These are phyloP conservation scores for Hirtodrosophila alboralis DNA, from an alignment of 2,888 invertebrate genomes.

Conservation along the genomic window DNA sequence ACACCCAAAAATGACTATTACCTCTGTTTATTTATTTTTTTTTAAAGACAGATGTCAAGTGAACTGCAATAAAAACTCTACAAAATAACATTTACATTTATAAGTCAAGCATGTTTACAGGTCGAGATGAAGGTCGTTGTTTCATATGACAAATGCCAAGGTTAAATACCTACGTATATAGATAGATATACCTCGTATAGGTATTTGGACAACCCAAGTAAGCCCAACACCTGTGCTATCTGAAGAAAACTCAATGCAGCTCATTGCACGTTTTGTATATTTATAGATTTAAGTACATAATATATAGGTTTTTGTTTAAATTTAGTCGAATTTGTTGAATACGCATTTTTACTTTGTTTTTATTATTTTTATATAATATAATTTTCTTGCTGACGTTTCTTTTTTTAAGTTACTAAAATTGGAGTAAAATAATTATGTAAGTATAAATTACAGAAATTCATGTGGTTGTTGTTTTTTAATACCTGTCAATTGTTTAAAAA, in stretches of 20 bases:
- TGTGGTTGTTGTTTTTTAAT: slow-evolving; percentile 13
- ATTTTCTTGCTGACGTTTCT: slow-evolving; percentile 45
- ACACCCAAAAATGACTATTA: too few relatives aligned
- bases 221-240: slow-evolving; percentile 9
- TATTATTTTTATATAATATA: slow-evolving; percentile 29
- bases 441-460: slow-evolving; percentile 72
- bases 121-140: slow-evolving; percentile 22
- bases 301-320: slow-evolving; percentile 42
- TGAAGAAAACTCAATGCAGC: slow-evolving; percentile 19
- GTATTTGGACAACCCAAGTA: too few relatives aligned
- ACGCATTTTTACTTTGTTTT: slow-evolving; percentile 41
- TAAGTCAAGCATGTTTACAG: neutral
- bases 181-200: neutral
- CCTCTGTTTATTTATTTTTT: neutral
- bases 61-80: neutral
- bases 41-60: slow-evolving; percentile 1
- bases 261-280: slow-evolving; percentile 49
- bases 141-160: slow-evolving; percentile 2
- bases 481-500: slow-evolving; percentile 35
- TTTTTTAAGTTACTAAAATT: slow-evolving; percentile 58
- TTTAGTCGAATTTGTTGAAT: slow-evolving; percentile 54
- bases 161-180: neutral
- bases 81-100: neutral
- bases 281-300: slow-evolving; percentile 72
- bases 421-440: slow-evolving; percentile 62